Evolutionary conservation across 2,888 invertebrate species (phyloP).

Genomic region (Hipparchia semele): DNA sequence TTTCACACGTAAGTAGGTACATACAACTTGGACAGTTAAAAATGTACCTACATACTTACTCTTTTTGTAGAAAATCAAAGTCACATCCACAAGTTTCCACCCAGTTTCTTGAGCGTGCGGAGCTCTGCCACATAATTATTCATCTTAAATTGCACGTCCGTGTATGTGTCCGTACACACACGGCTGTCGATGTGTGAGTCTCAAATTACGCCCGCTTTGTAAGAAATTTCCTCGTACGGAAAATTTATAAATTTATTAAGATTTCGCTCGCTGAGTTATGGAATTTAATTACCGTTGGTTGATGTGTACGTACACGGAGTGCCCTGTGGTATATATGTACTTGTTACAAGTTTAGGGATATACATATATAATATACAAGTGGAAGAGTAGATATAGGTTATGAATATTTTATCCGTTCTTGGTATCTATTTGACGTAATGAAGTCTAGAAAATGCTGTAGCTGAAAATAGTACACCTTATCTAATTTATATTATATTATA

Average conservation of each 20-base stretch:
- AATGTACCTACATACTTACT: background rate
- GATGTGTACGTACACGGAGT: constrained; percentile 9
- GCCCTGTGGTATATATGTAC: background rate
- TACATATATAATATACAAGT: background rate
- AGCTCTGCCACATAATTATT: constrained; percentile 82
- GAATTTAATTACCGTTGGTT: constrained; percentile 59
- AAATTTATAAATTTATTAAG: constrained; percentile 80
- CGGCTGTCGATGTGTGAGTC: constrained; percentile 46
- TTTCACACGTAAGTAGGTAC: background rate
- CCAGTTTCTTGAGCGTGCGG: constrained; percentile 62
- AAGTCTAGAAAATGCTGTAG: too few relatives aligned
- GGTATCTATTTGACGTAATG: background rate
- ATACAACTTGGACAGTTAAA: too few relatives aligned
- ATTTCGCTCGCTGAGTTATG: constrained; percentile 50
- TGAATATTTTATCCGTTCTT: background rate
- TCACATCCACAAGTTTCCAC: constrained; percentile 52
- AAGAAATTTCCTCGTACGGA: constrained; percentile 65
- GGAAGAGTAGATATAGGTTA: background rate
- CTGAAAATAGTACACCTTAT: too few relatives aligned
- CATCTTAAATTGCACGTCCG: constrained; percentile 81
- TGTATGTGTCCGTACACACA: constrained; percentile 58
- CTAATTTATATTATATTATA: too few relatives aligned
- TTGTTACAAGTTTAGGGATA: background rate
- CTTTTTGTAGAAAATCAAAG: constrained; percentile 5
- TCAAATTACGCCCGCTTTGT: constrained; percentile 71